phyloP scores from a whole-genome alignment of 2,888 invertebrate genomes.

The Ormyrus pomaceus region DNA sequence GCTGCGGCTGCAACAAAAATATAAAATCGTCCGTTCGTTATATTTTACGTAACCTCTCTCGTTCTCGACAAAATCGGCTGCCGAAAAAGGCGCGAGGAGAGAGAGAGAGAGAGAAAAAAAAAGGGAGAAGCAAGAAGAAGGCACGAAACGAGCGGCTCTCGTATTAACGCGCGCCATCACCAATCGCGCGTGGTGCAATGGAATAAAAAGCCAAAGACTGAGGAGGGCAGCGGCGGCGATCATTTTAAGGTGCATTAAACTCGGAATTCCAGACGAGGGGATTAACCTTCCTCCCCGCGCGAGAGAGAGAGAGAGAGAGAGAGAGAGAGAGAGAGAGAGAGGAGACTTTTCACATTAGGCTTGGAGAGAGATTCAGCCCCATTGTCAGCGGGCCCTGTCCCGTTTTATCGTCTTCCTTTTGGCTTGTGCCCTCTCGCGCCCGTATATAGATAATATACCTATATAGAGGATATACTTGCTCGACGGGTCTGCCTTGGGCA shows the following conservation, averaged over 20 bases:
- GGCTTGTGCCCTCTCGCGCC: neutral
- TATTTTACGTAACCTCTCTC: conserved; percentile 35
- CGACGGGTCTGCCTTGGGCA: conserved; percentile 29
- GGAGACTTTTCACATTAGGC: conserved; percentile 31
- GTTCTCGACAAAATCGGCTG: conserved; percentile 1
- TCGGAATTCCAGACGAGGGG: conserved; percentile 54
- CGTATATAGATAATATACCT: conserved; percentile 22
- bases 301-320: conserved; percentile 5
- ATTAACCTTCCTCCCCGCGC: conserved; percentile 43
- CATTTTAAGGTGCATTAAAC: conserved; percentile 55
- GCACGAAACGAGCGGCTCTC: neutral
- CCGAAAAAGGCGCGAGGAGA: neutral
- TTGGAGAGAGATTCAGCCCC: conserved; percentile 38
- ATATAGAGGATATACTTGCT: conserved; percentile 32
- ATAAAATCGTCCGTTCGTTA: neutral
- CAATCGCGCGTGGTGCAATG: conserved; percentile 11
- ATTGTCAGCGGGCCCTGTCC: conserved; percentile 53
- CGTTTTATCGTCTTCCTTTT: conserved; percentile 55
- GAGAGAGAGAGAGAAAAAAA: neutral
- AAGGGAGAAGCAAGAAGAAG: neutral
- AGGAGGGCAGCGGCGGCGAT: neutral
- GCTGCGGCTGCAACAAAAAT: conserved; percentile 1
- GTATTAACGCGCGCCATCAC: conserved; percentile 3
- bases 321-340: conserved; percentile 2
- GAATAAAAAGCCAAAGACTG: conserved; percentile 9